A percentile compares a stretch with the other conserved stretches of the same genome.
Evolutionary conservation across 2,113 vertebrate species (phyloP).

Genomic region (Cygnus buccinator): DNA sequence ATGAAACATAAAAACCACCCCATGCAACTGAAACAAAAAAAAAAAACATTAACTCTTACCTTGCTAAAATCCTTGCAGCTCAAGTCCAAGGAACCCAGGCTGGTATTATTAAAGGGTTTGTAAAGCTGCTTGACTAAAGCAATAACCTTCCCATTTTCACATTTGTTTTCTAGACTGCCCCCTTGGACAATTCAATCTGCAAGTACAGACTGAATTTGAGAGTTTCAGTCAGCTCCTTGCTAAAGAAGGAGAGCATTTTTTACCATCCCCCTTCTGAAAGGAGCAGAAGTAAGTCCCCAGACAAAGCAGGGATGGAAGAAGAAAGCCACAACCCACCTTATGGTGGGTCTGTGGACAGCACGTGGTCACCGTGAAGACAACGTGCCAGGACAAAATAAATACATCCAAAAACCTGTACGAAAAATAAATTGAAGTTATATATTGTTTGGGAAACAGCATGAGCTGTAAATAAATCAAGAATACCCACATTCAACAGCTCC

Average conservation of each 20-base stretch:
- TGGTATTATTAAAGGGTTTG: not conserved
- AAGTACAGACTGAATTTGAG: not conserved
- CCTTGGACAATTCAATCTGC: not conserved
- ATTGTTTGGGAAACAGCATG: not conserved
- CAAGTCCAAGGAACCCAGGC: not conserved
- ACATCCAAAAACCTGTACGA: not conserved
- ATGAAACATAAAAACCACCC: too few species aligned
- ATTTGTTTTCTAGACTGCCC: not conserved
- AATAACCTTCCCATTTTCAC: not conserved
- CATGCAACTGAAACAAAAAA: not conserved
- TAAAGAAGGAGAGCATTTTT: not conserved
- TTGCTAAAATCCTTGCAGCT: not conserved
- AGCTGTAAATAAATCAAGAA: not conserved
- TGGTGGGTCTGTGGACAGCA: not conserved
- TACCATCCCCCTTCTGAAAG: not conserved
- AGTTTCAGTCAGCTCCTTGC: not conserved
- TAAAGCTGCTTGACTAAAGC: not conserved
- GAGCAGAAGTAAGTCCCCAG: not conserved
- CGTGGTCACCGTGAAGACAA: accelerated
- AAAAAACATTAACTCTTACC: not conserved
- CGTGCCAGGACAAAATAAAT: not conserved
- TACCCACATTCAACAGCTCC: not conserved
- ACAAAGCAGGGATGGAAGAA: not conserved
- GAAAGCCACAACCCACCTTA: not conserved
- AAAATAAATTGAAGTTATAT: not conserved